These are phyloP conservation scores for Maccullochella peelii DNA, from an alignment of 2,113 vertebrate species.

Conservation along the genomic window DNA sequence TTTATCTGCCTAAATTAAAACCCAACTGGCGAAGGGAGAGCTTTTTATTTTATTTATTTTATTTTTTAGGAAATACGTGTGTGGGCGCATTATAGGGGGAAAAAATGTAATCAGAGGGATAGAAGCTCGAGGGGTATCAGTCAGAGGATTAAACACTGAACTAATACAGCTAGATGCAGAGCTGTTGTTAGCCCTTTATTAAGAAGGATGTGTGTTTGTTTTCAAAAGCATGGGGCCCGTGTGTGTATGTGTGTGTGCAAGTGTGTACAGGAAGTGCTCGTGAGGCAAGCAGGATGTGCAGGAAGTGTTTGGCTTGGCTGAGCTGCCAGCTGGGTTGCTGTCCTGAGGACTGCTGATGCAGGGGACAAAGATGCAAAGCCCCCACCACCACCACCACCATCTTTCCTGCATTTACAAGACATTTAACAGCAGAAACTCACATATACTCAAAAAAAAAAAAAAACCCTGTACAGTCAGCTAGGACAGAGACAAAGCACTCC, in stretches of 20 bases:
- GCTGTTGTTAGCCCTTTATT: slow-evolving; percentile 71
- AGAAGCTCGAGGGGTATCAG: slow-evolving; percentile 56
- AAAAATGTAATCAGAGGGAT: slow-evolving; percentile 53
- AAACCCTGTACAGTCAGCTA: not conserved
- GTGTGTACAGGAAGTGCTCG: slow-evolving; percentile 70
- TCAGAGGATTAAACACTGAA: slow-evolving; percentile 70
- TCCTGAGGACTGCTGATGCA: slow-evolving; percentile 52
- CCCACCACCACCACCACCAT: too few relatives aligned
- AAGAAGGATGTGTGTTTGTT: slow-evolving; percentile 74
- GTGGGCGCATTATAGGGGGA: slow-evolving; percentile 59
- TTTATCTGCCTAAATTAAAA: slow-evolving; percentile 77
- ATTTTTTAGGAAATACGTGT: slow-evolving; percentile 57
- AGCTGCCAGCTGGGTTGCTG: slow-evolving; percentile 46
- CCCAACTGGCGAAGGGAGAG: slow-evolving; percentile 52
- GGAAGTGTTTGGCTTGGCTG: slow-evolving; percentile 75
- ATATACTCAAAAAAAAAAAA: not conserved
- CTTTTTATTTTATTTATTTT: slow-evolving; percentile 52
- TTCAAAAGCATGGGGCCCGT: slow-evolving; percentile 47
- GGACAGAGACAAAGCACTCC: not conserved
- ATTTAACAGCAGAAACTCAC: not conserved
- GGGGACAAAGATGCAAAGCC: slow-evolving; percentile 15
- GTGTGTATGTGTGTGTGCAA: slow-evolving; percentile 9
- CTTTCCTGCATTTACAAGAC: not conserved
- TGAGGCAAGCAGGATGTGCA: slow-evolving; percentile 71
- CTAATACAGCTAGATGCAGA: slow-evolving; percentile 59